phyloP scores from a whole-genome alignment of 2,113 vertebrate species.

The Dunckerocampus dactyliophorus region DNA sequence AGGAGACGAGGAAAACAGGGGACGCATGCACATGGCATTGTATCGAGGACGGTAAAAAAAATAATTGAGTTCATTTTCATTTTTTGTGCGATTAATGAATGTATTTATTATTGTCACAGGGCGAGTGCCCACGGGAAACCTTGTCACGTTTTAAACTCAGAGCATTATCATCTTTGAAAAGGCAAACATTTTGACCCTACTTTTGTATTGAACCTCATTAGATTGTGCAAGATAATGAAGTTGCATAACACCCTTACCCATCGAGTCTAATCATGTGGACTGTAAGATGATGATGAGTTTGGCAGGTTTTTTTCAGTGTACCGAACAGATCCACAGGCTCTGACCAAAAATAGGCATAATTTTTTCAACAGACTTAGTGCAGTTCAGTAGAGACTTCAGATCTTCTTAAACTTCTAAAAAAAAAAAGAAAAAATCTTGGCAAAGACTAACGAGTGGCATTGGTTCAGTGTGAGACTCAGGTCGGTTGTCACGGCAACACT shows the following conservation, averaged over 20 bases:
- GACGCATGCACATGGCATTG: too few relatives aligned
- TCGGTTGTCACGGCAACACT: slow-evolving; percentile 65
- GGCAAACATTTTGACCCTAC: too few relatives aligned
- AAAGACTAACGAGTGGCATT: slow-evolving; percentile 48
- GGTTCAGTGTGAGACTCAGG: slow-evolving; percentile 57
- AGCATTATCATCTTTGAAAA: too few relatives aligned
- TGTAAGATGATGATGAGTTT: slow-evolving; percentile 3
- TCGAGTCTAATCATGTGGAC: not conserved
- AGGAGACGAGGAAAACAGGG: too few relatives aligned
- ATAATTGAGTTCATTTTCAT: too few relatives aligned
- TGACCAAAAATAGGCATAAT: slow-evolving; percentile 7
- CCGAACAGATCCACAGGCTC: slow-evolving; percentile 17
- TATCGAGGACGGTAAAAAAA: too few relatives aligned
- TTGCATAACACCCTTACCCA: not conserved
- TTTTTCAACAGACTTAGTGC: slow-evolving; percentile 19
- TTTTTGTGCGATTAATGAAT: too few relatives aligned
- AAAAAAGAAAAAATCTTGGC: slow-evolving; percentile 39
- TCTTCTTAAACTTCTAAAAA: slow-evolving; percentile 31
- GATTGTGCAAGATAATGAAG: not conserved
- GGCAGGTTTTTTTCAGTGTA: slow-evolving; percentile 10
- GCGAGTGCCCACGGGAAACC: too few relatives aligned
- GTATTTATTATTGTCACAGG: too few relatives aligned
- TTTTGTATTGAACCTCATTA: not conserved
- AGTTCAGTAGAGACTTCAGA: slow-evolving; percentile 37
- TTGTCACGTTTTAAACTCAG: too few relatives aligned